Evolutionary conservation across 2,888 invertebrate species (phyloP).

Genomic region (Stenotaenia linearis): DNA sequence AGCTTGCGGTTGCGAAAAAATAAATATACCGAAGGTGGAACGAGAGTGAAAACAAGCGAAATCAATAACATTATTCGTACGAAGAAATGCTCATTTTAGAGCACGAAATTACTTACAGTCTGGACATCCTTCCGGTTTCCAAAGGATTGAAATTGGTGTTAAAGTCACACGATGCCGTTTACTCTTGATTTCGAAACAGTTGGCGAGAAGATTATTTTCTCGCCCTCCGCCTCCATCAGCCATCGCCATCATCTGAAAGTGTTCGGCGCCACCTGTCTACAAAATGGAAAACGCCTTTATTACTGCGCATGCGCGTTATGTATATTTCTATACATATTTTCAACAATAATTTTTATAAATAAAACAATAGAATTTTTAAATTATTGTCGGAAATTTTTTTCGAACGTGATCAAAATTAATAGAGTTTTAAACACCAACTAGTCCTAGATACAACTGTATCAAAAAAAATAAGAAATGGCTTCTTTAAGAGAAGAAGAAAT

Average conservation of each 20-base stretch:
- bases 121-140: conserved; percentile 11
- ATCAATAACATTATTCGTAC: background rate
- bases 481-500: background rate
- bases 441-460: background rate
- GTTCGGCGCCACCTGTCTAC: background rate
- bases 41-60: background rate
- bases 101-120: conserved; percentile 1
- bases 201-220: conserved; percentile 1
- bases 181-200: conserved; percentile 11
- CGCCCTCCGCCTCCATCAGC: conserved; percentile 18
- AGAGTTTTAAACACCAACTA: background rate
- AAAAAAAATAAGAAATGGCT: background rate
- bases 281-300: background rate
- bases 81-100: background rate
- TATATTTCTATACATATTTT: no score
- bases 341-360: no score
- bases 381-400: background rate
- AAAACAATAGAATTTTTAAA: no score
- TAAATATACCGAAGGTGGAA: no score
- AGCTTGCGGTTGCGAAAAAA: no score
- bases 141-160: background rate
- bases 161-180: background rate
- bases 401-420: background rate
- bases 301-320: background rate
- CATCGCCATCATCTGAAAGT: conserved; percentile 6